Base-by-base conservation (phyloP, 2,888 invertebrate species). In the Zhengitettix transpicula region DNA sequence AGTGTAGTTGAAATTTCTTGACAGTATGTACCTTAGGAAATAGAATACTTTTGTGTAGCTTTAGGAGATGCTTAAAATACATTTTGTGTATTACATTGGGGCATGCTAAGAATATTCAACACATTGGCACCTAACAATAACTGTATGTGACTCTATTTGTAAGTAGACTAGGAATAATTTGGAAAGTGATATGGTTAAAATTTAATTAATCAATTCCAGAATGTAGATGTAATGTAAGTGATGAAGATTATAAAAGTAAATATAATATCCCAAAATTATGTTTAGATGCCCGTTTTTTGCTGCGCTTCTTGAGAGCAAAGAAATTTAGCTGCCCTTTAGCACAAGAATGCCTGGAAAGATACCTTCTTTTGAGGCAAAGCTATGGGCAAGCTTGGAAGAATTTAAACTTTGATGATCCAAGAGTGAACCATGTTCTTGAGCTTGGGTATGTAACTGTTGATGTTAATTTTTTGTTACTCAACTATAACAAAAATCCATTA, bases 271-370 rank as follows among this genome's bases (percentile, higher is more conserved):
- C 28, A n/a, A n/a, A n/a, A n/a, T n/a, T n/a, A 28, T 53, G 12
- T 17, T 16, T 65, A 69, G 69, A 70, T 63, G 60, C 67, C n/a
- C 68, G 72, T 67, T 89, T 84, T 71, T 73, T 74, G 53, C 65
- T 74, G 56, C 65, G 73, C n/a, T 74, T 74, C 63, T 67, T 74
- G 44, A 68, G 73, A 8, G 67, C 68, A 59, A 69, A 71, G 62
- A 74, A 70, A 67, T 72, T 68, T 64, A 67, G 68, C 52, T 66
- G 72, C 17, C 67, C 67, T 11, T 65, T 68, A 60, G 70, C 73
- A 3, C 69, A 71, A 60, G 69, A 71, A 56, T 68, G 71, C 28
- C 64, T 74, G 61, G 70, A 72, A 62, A 69, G 72, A 55, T 74
- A 74, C 63, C 66, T 74, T 56, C 67, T 68, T 9, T 69, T 73